Evolutionary conservation across 2,113 vertebrate species (phyloP).

Genomic region (Dromas ardeola): DNA sequence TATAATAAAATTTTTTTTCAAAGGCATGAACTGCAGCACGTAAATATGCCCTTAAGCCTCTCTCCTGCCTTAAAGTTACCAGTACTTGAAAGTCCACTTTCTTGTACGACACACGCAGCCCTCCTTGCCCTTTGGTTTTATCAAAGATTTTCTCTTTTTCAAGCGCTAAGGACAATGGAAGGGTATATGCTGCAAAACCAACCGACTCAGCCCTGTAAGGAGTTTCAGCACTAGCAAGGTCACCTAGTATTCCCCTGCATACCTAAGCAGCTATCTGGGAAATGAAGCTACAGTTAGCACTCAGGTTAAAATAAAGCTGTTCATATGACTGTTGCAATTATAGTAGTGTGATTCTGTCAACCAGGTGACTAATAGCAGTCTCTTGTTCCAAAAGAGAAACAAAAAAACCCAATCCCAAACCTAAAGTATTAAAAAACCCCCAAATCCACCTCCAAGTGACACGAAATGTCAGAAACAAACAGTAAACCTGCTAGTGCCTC

Average conservation of each 20-base stretch:
- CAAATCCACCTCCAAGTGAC: background rate
- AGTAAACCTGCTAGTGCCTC: background rate
- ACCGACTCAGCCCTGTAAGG: background rate
- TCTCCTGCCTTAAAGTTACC: background rate
- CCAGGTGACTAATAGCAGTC: background rate
- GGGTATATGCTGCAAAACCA: background rate
- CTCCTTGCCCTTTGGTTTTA: background rate
- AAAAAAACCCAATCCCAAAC: background rate
- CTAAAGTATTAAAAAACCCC: background rate
- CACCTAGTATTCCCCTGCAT: background rate
- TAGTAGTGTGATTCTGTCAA: background rate
- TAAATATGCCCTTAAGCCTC: background rate
- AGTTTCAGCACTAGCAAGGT: background rate
- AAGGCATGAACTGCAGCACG: background rate
- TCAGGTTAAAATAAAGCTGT: background rate
- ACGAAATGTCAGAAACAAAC: background rate
- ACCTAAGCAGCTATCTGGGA: background rate
- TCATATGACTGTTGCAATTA: rapidly evolving
- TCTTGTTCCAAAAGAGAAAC: background rate
- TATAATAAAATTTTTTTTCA: constrained; percentile 6
- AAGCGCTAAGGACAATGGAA: background rate
- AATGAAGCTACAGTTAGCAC: background rate
- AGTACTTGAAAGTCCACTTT: background rate
- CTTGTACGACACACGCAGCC: background rate
- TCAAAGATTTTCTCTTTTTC: background rate